Conservation (phyloP, 1,140 invertebrate genomes). For the Magallana ariakensis region DNA sequence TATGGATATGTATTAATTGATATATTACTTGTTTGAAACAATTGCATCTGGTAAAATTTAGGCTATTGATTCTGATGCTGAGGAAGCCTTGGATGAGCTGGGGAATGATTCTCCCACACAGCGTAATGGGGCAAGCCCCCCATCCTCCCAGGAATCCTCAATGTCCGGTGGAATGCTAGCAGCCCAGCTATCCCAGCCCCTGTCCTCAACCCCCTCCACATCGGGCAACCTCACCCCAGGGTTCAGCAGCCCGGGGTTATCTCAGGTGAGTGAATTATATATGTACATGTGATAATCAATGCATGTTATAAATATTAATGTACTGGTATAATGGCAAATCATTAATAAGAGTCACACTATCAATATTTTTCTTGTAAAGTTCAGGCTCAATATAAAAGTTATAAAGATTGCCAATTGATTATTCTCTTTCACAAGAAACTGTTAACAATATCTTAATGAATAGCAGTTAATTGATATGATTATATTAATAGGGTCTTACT, state of each 20-base stretch:
- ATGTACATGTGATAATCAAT: too few species aligned
- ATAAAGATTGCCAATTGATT: too few species aligned
- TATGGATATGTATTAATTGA: too few species aligned
- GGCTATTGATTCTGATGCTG: constrained; percentile 53
- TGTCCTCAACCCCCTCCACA: constrained; percentile 22
- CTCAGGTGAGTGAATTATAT: constrained; percentile 1
- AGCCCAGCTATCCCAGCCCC: constrained; percentile 32
- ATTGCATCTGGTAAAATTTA: neutral
- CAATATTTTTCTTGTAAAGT: too few species aligned
- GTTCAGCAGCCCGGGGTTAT: neutral
- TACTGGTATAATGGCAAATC: too few species aligned
- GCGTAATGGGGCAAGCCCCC: constrained; percentile 7
- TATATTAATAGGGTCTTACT: constrained; percentile 63
- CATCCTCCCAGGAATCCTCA: neutral
- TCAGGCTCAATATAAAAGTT: too few species aligned
- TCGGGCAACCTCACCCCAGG: neutral
- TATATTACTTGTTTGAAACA: too few species aligned
- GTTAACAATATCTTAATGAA: too few species aligned
- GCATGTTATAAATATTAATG: too few species aligned
- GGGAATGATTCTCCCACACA: constrained; percentile 16
- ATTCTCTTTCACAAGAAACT: too few species aligned
- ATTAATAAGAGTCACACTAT: too few species aligned
- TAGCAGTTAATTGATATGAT: too few species aligned
- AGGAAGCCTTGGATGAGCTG: constrained; percentile 65
- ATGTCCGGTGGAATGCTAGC: constrained; percentile 35